Conservation (phyloP, 2,888 invertebrate genomes). For the Plutella xylostella region DNA sequence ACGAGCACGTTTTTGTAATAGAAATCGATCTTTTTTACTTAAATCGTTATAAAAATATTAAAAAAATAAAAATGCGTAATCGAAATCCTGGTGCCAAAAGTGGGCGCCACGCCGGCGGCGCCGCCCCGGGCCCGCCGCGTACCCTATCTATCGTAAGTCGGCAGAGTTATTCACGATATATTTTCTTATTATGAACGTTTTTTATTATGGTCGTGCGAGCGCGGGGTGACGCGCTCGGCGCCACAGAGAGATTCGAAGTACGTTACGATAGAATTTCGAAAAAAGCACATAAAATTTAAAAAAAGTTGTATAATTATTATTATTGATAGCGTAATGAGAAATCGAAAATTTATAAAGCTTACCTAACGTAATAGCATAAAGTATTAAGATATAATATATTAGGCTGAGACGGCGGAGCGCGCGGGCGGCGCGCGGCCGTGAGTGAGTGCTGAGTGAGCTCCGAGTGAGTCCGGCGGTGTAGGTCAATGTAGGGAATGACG, state of each 20-base stretch:
- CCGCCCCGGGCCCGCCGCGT: constrained; percentile 69
- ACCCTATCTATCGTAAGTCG: constrained; percentile 59
- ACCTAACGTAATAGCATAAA: constrained; percentile 69
- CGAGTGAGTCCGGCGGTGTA: neutral
- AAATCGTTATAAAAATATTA: constrained; percentile 68
- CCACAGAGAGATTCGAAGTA: constrained; percentile 64
- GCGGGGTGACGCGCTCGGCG: constrained; percentile 56
- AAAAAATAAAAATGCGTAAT: constrained; percentile 65
- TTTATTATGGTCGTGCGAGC: constrained; percentile 72
- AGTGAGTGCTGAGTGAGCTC: constrained; percentile 21
- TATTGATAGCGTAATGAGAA: constrained; percentile 67
- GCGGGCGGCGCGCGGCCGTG: constrained; percentile 37
- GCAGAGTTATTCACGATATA: constrained; percentile 72
- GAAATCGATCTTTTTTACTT: constrained; percentile 63
- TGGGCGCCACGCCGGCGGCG: constrained; percentile 69
- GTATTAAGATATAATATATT: constrained; percentile 64
- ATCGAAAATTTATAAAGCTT: constrained; percentile 70
- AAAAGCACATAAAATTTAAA: constrained; percentile 64
- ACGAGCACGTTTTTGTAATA: constrained; percentile 41
- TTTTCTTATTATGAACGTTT: constrained; percentile 75
- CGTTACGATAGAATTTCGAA: constrained; percentile 70
- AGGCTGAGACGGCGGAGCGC: constrained; percentile 50
- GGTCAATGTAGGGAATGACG: constrained; percentile 1
- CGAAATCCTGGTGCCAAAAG: constrained; percentile 70
- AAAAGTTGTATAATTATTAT: constrained; percentile 70